These are phyloP conservation scores for Ips typographus DNA, from an alignment of 1,140 invertebrate genomes.

Conservation along the genomic window DNA sequence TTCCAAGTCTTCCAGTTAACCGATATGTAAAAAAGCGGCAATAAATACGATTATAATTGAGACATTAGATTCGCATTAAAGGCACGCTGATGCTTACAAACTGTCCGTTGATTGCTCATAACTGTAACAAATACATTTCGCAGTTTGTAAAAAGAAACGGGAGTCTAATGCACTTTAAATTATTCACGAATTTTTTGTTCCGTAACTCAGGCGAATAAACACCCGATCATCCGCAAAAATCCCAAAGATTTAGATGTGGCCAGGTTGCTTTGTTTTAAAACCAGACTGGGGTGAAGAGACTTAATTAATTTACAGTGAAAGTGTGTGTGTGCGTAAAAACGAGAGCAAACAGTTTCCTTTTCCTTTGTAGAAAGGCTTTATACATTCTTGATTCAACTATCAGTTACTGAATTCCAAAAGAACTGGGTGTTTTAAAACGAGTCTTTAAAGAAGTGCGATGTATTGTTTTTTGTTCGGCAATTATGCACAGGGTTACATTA, in stretches of 20 bases:
- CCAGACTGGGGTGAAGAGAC: too few relatives aligned
- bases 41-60: slow-evolving; percentile 7
- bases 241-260: too few relatives aligned
- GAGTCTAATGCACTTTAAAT: slow-evolving; percentile 7
- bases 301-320: too few relatives aligned
- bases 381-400: too few relatives aligned
- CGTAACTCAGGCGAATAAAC: neutral
- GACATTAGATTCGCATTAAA: slow-evolving; percentile 11
- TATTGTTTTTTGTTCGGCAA: slow-evolving; percentile 2
- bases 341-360: too few relatives aligned
- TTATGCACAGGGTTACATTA: slow-evolving; percentile 6
- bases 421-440: neutral
- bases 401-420: neutral
- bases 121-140: slow-evolving; percentile 11
- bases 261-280: too few relatives aligned
- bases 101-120: neutral
- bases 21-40: neutral
- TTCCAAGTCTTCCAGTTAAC: too few relatives aligned
- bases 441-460: neutral
- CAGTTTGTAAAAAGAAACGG: neutral
- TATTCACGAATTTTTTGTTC: neutral
- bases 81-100: neutral
- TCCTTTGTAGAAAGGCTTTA: too few relatives aligned
- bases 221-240: too few relatives aligned
- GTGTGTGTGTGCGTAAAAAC: too few relatives aligned